Conservation (phyloP, 2,888 invertebrate genomes). For the Rhagophthalmus giganteus region DNA sequence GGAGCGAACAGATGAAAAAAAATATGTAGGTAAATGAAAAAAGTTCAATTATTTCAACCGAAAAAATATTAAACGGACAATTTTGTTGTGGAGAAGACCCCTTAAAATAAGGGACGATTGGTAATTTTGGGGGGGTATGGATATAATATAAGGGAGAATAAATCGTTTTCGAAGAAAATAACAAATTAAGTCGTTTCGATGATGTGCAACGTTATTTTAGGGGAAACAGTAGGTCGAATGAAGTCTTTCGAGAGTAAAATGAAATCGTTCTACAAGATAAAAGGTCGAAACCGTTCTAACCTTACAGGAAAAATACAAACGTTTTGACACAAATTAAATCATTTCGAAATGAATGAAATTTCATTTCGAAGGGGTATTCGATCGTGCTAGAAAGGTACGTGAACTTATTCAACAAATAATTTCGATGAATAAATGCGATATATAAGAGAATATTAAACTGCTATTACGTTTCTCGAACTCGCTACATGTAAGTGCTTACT, state of each 20-base stretch:
- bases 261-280: constrained; percentile 2
- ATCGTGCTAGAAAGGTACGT: not conserved
- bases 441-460: constrained; percentile 12
- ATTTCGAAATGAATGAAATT: constrained; percentile 1
- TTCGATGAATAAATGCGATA: constrained; percentile 6
- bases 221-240: not conserved
- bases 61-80: too few species aligned
- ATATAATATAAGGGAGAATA: constrained; percentile 5
- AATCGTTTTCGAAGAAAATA: constrained; percentile 6
- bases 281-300: not conserved
- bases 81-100: too few species aligned
- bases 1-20: too few species aligned
- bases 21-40: too few species aligned
- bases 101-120: too few species aligned
- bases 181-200: constrained; percentile 8
- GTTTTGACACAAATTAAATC: constrained; percentile 1
- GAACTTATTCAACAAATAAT: not conserved
- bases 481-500: constrained; percentile 19
- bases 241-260: constrained; percentile 3
- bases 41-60: too few species aligned
- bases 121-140: too few species aligned
- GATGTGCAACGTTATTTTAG: constrained; percentile 3
- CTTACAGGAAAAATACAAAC: not conserved
- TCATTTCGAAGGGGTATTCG: not conserved
- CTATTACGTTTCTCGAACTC: constrained; percentile 13